Evolutionary conservation across 2,797 vertebrate species (phyloP).

Genomic region (Natrix natrix): DNA sequence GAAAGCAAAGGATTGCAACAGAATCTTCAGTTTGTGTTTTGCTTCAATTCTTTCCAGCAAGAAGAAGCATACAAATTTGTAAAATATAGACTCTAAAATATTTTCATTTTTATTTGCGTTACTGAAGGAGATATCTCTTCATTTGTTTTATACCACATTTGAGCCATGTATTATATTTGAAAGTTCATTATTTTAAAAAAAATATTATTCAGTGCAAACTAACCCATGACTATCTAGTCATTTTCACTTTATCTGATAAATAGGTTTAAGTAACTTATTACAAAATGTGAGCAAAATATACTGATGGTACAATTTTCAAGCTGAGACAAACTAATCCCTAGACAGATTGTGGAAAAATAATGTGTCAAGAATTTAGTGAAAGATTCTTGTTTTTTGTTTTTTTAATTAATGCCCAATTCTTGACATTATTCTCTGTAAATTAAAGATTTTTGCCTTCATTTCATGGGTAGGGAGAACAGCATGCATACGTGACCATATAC

Average conservation of each 20-base stretch:
- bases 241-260: background rate
- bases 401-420: background rate
- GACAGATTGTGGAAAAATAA: background rate
- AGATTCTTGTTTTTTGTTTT: background rate
- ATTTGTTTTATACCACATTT: background rate
- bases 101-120: background rate
- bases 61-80: background rate
- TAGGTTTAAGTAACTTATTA: background rate
- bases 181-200: background rate
- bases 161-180: background rate
- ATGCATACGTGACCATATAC: background rate
- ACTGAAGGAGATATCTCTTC: background rate
- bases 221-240: background rate
- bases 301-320: background rate
- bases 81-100: background rate
- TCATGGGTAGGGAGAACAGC: background rate
- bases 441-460: background rate
- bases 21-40: background rate
- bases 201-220: background rate
- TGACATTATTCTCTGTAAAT: background rate
- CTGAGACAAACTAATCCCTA: background rate
- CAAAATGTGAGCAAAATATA: background rate
- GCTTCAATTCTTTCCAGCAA: background rate
- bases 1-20: background rate
- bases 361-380: background rate